Evolutionary conservation across 2,797 vertebrate species (phyloP).

Genomic region (Rallus crepitans): DNA sequence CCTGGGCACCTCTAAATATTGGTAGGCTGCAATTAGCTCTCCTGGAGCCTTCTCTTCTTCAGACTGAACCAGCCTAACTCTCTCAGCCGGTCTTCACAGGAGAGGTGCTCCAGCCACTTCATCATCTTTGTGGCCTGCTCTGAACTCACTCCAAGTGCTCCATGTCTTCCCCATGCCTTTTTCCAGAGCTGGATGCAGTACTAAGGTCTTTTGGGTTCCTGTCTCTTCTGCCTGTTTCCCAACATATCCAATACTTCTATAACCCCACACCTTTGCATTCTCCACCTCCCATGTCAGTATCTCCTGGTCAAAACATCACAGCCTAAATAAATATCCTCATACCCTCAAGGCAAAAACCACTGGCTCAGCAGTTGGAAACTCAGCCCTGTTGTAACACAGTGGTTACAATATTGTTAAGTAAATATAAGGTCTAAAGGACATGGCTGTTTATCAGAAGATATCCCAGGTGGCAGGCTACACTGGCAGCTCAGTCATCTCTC

Average conservation of each 20-base stretch:
- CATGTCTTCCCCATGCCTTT: no score
- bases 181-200: no score
- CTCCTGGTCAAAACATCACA: neutral
- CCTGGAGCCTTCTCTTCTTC: no score
- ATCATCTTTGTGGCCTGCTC: no score
- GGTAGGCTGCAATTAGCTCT: no score
- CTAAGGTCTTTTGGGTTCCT: neutral
- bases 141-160: no score
- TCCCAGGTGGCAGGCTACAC: slow-evolving; percentile 1
- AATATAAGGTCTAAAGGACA: slow-evolving; percentile 68
- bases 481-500: neutral
- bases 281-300: neutral
- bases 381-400: neutral
- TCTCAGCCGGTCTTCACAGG: no score
- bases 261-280: neutral
- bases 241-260: neutral
- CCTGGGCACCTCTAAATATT: no score
- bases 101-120: no score
- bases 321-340: neutral
- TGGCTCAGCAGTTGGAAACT: slow-evolving; percentile 33
- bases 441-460: neutral
- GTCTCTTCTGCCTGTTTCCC: neutral
- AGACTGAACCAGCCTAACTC: no score
- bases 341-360: neutral
- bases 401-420: neutral